Base-by-base conservation (phyloP, 2,888 invertebrate species). In the Minunthozetes semirufus region DNA sequence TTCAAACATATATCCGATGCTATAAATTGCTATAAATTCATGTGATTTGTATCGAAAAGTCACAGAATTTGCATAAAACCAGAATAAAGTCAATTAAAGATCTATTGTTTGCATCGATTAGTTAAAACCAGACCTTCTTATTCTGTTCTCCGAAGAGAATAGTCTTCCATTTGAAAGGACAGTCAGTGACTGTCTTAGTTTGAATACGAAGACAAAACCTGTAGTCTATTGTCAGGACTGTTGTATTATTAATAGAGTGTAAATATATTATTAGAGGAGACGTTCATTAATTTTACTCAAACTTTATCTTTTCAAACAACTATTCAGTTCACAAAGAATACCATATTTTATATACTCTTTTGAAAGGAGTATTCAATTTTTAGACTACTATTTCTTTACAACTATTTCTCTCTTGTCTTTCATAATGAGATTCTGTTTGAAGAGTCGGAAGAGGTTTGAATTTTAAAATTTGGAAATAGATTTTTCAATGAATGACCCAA, bases 251-350 rank as follows among this genome's bases (percentile, higher is more conserved):
- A 22, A 56, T 50, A 50, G 50, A 56, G 56, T 56, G 56, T 56
- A 56, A 56, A 50, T 56, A 56, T 56, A 56, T 19, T 19, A 56
- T 25, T 56, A 56, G 11, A 11, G 22, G 25, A 61, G 29, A 61
- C 61, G 5, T 61, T 61, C 61, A 61, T 61, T 61, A 61, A 61
- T 61, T 61, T 61, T 61, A 61, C 61, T 61, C 29, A 61, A 61
- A 56, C 56, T 56, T 6, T 56, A 19, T 56, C 50, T 50, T 56
- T 56, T 56, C 56, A 25, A 22, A 25, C 56, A 56, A 56, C 22
- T 56, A 56, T 56, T 56, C 13, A 9, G 42, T 42, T 42, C 9
- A 56, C 25, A 56, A 56, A 56, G 56, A 56, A 56, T 56, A 56
- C 56, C 56, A 56, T 56, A 56, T 56, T 56, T 56, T 56, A 56